phyloP scores from a whole-genome alignment of 2,797 vertebrate genomes.

The Sebastolobus alascanus region DNA sequence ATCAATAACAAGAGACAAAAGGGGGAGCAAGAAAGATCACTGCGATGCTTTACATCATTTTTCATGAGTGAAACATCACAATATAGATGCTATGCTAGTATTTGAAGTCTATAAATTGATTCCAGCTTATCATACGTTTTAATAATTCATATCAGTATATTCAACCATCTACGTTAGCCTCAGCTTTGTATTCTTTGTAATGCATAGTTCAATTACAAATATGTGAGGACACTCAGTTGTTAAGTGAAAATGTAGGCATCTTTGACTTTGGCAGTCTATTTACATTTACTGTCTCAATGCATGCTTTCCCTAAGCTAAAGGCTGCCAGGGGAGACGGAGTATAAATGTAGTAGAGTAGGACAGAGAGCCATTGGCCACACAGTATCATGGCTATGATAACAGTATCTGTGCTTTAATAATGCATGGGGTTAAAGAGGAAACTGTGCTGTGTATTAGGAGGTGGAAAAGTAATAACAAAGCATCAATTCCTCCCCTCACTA shows the following conservation, averaged over 20 bases:
- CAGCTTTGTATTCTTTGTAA: not conserved
- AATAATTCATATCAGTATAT: not conserved
- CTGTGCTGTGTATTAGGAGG: slow-evolving; percentile 50
- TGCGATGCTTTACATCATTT: not conserved
- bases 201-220: not conserved
- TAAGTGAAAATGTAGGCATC: not conserved
- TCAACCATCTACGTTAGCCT: not conserved
- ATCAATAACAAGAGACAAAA: slow-evolving; percentile 18
- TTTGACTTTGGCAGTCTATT: slow-evolving; percentile 21
- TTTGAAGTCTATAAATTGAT: not conserved
- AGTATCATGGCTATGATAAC: slow-evolving; percentile 34
- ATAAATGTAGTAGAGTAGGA: slow-evolving; percentile 26
- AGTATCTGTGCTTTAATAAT: slow-evolving; percentile 65
- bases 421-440: slow-evolving; percentile 64
- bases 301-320: slow-evolving; percentile 15
- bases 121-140: not conserved
- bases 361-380: slow-evolving; percentile 40
- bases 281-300: slow-evolving; percentile 29
- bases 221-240: not conserved
- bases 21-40: not conserved
- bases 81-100: not conserved
- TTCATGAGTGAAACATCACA: not conserved
- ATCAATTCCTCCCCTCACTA: slow-evolving; percentile 7
- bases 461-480: slow-evolving; percentile 50
- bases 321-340: slow-evolving; percentile 14